A percentile compares a stretch with the other conserved stretches of the same genome.
Conservation (phyloP, 2,797 vertebrate genomes). For the Vespertilio murinus region DNA sequence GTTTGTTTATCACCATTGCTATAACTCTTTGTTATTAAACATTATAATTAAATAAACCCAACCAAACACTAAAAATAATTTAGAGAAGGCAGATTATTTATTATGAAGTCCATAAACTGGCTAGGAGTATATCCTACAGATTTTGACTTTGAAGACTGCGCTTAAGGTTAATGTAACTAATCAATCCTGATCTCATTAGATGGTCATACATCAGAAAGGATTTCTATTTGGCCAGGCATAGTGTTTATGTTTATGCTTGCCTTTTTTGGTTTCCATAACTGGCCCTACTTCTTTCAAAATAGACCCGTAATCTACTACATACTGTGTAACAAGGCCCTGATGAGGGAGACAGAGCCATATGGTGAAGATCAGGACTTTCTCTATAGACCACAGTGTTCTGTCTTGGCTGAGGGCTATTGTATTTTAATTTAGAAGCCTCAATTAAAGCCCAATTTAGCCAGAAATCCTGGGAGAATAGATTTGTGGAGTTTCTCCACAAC, state of each 20-base stretch:
- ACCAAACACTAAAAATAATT: not conserved
- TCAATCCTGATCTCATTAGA: not conserved
- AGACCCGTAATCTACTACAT: not conserved
- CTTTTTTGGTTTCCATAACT: not conserved
- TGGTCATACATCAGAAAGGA: not conserved
- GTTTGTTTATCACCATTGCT: not conserved
- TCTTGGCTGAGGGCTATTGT: not conserved
- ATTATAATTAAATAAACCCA: constrained; percentile 36
- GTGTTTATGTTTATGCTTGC: not conserved
- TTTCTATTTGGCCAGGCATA: not conserved
- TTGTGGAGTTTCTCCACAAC: not conserved
- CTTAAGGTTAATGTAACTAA: not conserved
- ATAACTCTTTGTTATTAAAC: not conserved
- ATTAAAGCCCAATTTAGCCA: not conserved
- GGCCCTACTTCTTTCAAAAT: not conserved
- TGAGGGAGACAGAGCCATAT: not conserved
- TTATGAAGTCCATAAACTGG: constrained; percentile 26
- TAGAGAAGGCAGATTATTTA: constrained; percentile 29
- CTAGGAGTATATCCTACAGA: not conserved
- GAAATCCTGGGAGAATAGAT: not conserved
- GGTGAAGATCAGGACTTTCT: not conserved
- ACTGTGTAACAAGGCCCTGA: not conserved
- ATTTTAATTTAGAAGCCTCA: not conserved
- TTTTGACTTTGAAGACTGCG: not conserved
- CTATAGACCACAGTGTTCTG: not conserved